phyloP scores from a whole-genome alignment of 2,797 vertebrate genomes.

The Anniella stebbinsi region DNA sequence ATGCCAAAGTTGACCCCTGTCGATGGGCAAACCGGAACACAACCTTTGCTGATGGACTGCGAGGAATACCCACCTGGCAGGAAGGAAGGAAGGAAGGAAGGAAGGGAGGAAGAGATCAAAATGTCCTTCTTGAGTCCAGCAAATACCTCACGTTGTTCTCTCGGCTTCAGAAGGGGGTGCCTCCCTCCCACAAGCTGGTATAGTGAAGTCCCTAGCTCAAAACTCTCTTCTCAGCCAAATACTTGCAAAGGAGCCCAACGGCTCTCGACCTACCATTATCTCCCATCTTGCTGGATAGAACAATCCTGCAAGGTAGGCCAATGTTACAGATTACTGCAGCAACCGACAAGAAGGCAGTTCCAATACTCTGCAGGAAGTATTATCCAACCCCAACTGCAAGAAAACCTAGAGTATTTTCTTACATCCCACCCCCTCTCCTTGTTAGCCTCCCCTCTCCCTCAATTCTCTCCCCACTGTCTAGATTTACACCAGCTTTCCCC shows the following conservation, averaged over 20 bases:
- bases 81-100: not conserved
- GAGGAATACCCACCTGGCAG: constrained; percentile 47
- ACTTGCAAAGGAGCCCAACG: not conserved
- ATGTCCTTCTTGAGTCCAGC: too few relatives aligned
- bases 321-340: too few relatives aligned
- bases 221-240: not conserved
- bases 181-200: not conserved
- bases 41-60: constrained; percentile 76
- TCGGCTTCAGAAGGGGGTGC: not conserved
- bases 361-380: too few relatives aligned
- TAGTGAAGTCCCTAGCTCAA: not conserved
- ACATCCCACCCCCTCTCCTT: too few relatives aligned
- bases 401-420: too few relatives aligned
- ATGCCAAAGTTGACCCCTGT: constrained; percentile 61
- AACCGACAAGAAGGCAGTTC: too few relatives aligned
- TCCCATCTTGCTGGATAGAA: not conserved
- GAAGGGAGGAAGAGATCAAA: not conserved
- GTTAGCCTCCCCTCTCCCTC: too few relatives aligned
- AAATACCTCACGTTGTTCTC: not conserved
- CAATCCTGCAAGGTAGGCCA: not conserved
- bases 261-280: not conserved
- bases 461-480: too few relatives aligned
- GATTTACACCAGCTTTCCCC: too few relatives aligned
- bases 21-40: constrained; percentile 60
- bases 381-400: too few relatives aligned